phyloP scores from a whole-genome alignment of 92 coral and sea anemone species.

The Ricordea florida region DNA sequence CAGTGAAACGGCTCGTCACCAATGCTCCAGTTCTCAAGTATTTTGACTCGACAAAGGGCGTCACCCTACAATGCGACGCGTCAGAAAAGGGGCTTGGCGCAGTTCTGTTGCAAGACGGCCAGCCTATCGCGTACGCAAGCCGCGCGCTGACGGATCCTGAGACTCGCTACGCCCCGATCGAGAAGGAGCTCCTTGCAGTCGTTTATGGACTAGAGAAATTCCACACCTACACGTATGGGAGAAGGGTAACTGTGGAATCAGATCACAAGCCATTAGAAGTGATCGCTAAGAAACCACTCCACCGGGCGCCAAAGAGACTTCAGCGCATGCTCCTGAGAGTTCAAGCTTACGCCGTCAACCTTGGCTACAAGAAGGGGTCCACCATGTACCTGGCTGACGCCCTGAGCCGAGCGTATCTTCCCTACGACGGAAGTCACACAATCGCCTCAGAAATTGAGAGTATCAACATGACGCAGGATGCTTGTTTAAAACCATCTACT shows the following conservation, averaged over 20 bases:
- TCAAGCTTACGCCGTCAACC: too few relatives aligned
- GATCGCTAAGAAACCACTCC: background rate
- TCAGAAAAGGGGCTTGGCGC: background rate
- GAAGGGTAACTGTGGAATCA: too few relatives aligned
- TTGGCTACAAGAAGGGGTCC: too few relatives aligned
- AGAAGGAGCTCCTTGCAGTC: background rate
- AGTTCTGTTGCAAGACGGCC: background rate
- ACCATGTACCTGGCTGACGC: too few relatives aligned
- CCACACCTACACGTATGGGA: too few relatives aligned
- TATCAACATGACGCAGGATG: too few relatives aligned
- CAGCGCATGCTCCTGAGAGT: constrained; percentile 14
- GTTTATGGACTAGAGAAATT: background rate
- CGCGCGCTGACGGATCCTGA: too few relatives aligned
- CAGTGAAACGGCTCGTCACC: constrained; percentile 15
- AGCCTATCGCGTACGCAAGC: constrained; percentile 3
- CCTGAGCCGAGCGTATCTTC: too few relatives aligned
- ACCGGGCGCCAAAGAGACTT: background rate
- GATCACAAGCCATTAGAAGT: constrained; percentile 4
- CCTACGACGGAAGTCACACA: too few relatives aligned
- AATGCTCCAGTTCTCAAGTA: constrained; percentile 15
- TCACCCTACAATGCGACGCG: constrained; percentile 8
- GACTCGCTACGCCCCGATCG: too few relatives aligned
- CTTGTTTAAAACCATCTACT: too few relatives aligned
- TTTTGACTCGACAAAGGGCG: constrained; percentile 1
- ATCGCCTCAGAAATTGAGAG: too few relatives aligned